Percentiles rank a stretch among this genome's conserved stretches.
Evolutionary conservation across 2,888 invertebrate species (phyloP).

Genomic region (Drosophila borborema): DNA sequence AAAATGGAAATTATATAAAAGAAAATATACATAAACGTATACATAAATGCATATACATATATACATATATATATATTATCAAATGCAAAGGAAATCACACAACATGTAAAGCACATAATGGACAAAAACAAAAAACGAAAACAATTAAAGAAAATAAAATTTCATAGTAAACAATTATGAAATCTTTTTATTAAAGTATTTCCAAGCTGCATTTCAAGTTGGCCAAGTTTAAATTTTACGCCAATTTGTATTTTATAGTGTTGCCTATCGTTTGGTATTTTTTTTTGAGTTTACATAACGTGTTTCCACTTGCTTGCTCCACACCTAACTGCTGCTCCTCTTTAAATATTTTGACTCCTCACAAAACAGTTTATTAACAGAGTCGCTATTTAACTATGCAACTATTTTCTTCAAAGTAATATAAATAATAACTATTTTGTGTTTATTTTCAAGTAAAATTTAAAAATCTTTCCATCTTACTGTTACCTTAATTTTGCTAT

Average conservation of each 20-base stretch:
- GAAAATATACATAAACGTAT: conserved; percentile 69
- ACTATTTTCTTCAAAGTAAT: not conserved
- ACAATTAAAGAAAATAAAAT: conserved; percentile 69
- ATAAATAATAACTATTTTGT: no score
- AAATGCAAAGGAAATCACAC: conserved; percentile 56
- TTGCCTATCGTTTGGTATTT: not conserved
- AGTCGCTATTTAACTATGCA: not conserved
- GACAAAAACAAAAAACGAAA: conserved; percentile 64
- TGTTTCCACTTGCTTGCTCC: not conserved
- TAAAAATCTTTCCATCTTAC: no score
- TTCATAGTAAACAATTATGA: conserved; percentile 66
- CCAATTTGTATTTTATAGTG: not conserved
- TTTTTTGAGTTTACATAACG: not conserved
- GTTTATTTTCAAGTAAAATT: not conserved
- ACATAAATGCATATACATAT: conserved; percentile 61
- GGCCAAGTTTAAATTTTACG: not conserved
- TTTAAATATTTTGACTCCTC: not conserved
- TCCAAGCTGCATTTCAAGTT: not conserved
- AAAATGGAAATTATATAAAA: conserved; percentile 58
- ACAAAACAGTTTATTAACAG: not conserved
- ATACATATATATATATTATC: conserved; percentile 45
- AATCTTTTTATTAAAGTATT: conserved; percentile 7
- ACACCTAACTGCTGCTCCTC: not conserved
- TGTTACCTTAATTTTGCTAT: not conserved
- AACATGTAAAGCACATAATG: conserved; percentile 79